Evolutionary conservation across 2,797 vertebrate genomes (phyloP).

Genomic region (Bradypus variegatus): DNA sequence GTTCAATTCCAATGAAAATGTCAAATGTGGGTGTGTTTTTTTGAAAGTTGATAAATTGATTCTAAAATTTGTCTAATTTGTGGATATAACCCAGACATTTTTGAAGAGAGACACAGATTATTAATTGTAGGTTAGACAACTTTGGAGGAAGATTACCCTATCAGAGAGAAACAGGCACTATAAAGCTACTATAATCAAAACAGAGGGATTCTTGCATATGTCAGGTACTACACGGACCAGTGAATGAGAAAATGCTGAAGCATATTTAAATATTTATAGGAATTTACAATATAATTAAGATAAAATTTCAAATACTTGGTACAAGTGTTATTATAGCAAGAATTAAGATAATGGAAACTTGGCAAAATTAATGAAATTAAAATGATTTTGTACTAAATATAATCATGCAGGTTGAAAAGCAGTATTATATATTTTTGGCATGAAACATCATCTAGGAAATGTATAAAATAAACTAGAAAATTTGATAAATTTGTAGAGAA

Average conservation of each 20-base stretch:
- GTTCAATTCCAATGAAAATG: neutral
- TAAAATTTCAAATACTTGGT: neutral
- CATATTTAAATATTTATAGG: neutral
- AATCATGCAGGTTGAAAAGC: neutral
- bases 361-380: neutral
- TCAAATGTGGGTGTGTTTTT: neutral
- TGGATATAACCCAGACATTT: neutral
- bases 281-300: neutral
- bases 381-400: neutral
- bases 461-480: neutral
- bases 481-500: neutral
- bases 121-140: neutral
- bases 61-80: slow-evolving; percentile 1
- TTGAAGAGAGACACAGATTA: neutral
- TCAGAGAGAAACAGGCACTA: neutral
- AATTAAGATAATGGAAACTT: neutral
- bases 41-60: neutral
- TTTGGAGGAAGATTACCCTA: neutral
- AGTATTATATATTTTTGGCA: neutral
- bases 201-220: neutral
- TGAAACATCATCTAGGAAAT: slow-evolving; percentile 4
- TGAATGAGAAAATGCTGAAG: neutral
- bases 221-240: neutral
- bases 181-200: neutral
- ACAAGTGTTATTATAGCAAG: neutral